Conservation (phyloP, 2,888 invertebrate species). For the Monochamus alternatus region DNA sequence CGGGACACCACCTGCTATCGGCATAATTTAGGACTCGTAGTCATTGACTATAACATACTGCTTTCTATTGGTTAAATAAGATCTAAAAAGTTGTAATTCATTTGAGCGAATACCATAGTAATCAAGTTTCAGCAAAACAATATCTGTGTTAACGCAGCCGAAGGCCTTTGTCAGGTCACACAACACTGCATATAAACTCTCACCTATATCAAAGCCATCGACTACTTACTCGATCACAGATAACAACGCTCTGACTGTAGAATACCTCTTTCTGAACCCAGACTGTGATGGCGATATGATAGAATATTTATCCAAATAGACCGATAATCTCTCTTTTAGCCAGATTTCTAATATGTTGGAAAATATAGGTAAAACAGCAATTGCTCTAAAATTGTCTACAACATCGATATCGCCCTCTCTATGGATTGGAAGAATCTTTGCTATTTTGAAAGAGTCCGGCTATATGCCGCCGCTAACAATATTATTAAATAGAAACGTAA, state of each 20-base stretch:
- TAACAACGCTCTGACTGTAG: neutral
- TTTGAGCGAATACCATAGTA: constrained; percentile 5
- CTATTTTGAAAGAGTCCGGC: constrained; percentile 6
- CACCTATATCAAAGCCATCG: neutral
- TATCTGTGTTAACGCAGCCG: constrained; percentile 6
- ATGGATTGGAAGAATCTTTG: constrained; percentile 1
- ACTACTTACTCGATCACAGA: neutral
- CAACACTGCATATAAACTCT: neutral
- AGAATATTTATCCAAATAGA: neutral
- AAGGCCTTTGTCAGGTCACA: constrained; percentile 18
- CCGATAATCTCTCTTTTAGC: neutral
- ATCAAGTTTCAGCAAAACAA: constrained; percentile 2
- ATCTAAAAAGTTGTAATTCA: constrained; percentile 9
- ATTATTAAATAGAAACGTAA: constrained; percentile 9
- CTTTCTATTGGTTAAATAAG: constrained; percentile 4
- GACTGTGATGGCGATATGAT: constrained; percentile 5
- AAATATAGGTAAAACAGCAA: neutral
- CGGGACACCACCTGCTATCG: neutral
- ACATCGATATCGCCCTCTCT: constrained; percentile 3
- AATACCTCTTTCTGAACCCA: constrained; percentile 12
- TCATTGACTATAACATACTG: neutral
- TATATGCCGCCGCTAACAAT: neutral
- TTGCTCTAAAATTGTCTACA: constrained; percentile 9
- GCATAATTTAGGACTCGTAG: neutral
- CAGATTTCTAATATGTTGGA: constrained; percentile 10